Percentiles rank a stretch among this genome's conserved stretches.
These are phyloP conservation scores for Pontoporia blainvillei DNA, from an alignment of 2,113 vertebrate genomes.

Conservation along the genomic window DNA sequence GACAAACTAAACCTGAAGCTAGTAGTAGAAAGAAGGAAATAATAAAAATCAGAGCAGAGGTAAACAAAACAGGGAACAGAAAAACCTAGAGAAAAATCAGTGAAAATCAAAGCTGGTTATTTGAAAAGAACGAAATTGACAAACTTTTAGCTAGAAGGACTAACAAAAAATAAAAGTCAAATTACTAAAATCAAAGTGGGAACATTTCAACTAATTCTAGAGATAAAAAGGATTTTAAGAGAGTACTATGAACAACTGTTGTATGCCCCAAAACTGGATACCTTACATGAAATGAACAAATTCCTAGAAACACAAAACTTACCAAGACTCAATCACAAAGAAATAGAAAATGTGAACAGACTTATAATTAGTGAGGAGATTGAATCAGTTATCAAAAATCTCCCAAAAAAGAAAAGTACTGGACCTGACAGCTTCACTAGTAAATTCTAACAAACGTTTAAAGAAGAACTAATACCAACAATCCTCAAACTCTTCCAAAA, in stretches of 20 bases:
- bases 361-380: neutral
- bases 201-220: neutral
- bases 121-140: neutral
- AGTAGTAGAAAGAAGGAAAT: neutral
- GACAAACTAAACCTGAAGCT: neutral
- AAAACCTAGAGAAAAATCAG: neutral
- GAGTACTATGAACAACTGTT: neutral
- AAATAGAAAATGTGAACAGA: neutral
- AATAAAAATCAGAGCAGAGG: neutral
- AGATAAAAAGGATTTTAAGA: neutral
- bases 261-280: neutral
- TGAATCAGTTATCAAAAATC: neutral
- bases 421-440: neutral
- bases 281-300: neutral
- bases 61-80: neutral
- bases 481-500: neutral
- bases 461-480: neutral
- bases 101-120: neutral
- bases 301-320: neutral
- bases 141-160: neutral
- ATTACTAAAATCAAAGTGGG: neutral
- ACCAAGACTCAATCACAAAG: neutral
- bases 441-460: neutral
- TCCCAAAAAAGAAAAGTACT: neutral
- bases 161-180: neutral